Base-by-base conservation (phyloP, 1,140 invertebrate genomes). In the Caenorhabditis tropicalis region DNA sequence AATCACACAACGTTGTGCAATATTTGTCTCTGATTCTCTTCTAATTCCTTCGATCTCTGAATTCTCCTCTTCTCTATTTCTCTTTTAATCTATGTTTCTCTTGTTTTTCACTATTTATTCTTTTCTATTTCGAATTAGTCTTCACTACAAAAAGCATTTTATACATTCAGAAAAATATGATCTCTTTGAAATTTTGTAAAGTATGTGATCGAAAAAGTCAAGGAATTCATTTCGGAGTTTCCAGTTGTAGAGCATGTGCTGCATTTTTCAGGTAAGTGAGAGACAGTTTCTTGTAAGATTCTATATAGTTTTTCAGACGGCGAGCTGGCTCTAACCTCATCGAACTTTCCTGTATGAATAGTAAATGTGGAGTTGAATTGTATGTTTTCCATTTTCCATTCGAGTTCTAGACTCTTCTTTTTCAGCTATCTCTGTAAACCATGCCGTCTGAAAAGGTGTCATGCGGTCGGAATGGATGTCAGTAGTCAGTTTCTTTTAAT, bases 1-100 rank as follows among this genome's bases (percentile, higher is more conserved):
- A 65, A 65, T 36, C 36, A 74, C 65, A 43, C 33, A 74, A 74
- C 29, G 65, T 74, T 74, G 65, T 43, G 65, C 65, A 74, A 74
- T 74, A 43, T 2, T 24, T n/a, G 3, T 74, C 65, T 74, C 27
- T 43, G 19, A 9, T n/a, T 58, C 48, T 51, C 48, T 51, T 51
- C n/a, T 51, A 4, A 58, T 19, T 7, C 12, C 2, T 43, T 12
- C n/a, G 4, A 7, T 16, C n/a, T n/a, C 21, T 33, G 16, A 10
- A 2, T 19, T 33, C 29, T 65, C 31, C 7, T 65, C 7, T 36
- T 56, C 27, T 65, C 58, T 21, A 31, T 65, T 36, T 65, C 58
- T 65, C 58, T 21, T 12, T 21, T 6, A 19, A n/a, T 46, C 36
- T n/a, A 74, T 5, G 4, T 46, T n/a, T 74, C 15, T 33, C 12